Percentiles rank a stretch among this genome's conserved stretches.
Evolutionary conservation across 2,113 vertebrate species (phyloP).

Genomic region (Hassar affinis): DNA sequence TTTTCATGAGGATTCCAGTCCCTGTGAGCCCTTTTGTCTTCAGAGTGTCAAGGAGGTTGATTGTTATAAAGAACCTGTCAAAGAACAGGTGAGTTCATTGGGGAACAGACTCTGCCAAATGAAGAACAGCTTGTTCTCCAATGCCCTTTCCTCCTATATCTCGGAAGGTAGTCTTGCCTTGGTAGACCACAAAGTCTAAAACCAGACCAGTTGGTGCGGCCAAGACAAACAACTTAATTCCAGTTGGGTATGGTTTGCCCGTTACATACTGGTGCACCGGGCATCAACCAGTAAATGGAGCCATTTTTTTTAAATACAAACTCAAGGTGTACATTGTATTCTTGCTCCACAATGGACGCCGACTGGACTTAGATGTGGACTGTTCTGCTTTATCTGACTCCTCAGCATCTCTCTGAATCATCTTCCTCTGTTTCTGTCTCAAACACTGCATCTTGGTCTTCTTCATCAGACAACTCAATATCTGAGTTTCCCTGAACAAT

Average conservation of each 20-base stretch:
- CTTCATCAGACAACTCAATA: constrained; percentile 3
- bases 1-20: constrained; percentile 30
- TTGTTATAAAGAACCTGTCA: no score
- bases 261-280: no score
- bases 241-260: no score
- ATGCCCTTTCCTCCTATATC: not conserved
- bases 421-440: not conserved
- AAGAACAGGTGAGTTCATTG: not conserved
- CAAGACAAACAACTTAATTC: no score
- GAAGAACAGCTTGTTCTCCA: constrained; percentile 5
- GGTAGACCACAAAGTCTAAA: not conserved
- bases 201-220: not conserved
- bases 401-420: not conserved
- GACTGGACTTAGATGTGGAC: no score
- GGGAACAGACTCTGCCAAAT: not conserved
- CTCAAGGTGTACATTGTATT: no score
- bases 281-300: no score
- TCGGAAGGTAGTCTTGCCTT: not conserved
- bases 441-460: not conserved
- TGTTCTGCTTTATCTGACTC: not conserved
- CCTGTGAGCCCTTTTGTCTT: not conserved
- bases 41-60: constrained; percentile 14
- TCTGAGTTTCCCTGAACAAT: not conserved
- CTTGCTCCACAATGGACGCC: no score
- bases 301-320: no score